A percentile compares a stretch with the other conserved stretches of the same genome.
Conservation (phyloP, 2,888 invertebrate species). For the Antitype chi region DNA sequence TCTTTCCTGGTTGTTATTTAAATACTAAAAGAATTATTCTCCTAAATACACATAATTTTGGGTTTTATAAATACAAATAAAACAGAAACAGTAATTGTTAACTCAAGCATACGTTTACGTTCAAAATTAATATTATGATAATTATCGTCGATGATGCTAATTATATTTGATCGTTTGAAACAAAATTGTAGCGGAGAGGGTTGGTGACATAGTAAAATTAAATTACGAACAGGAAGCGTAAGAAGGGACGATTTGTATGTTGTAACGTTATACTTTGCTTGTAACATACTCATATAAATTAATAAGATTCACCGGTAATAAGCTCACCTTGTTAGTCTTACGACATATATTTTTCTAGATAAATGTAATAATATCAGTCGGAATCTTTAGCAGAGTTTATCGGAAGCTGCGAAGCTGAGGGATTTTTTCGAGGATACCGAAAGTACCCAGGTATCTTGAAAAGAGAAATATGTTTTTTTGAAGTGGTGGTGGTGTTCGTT, state of each 20-base stretch:
- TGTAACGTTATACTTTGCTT: constrained; percentile 31
- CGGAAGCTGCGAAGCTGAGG: constrained; percentile 18
- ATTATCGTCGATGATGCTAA: constrained; percentile 5
- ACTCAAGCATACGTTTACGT: background rate
- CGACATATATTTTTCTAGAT: constrained; percentile 42
- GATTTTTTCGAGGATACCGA: constrained; percentile 3
- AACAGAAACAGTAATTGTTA: background rate
- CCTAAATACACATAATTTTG: background rate
- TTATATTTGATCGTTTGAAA: constrained; percentile 25
- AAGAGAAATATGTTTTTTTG: background rate
- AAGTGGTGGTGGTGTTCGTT: background rate
- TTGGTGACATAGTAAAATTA: constrained; percentile 11
- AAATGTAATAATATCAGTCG: constrained; percentile 18
- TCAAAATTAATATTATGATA: constrained; percentile 4
- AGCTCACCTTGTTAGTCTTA: constrained; percentile 43
- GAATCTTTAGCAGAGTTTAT: constrained; percentile 25
- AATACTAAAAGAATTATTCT: background rate
- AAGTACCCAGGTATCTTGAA: background rate
- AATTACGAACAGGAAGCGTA: constrained; percentile 3
- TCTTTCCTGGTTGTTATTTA: background rate
- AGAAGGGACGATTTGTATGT: constrained; percentile 30
- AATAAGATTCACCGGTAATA: constrained; percentile 42
- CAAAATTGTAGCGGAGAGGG: background rate
- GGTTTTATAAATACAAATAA: background rate
- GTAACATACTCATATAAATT: constrained; percentile 49